phyloP scores from a whole-genome alignment of 2,888 invertebrate genomes.

The Drosophila paucipuncta region DNA sequence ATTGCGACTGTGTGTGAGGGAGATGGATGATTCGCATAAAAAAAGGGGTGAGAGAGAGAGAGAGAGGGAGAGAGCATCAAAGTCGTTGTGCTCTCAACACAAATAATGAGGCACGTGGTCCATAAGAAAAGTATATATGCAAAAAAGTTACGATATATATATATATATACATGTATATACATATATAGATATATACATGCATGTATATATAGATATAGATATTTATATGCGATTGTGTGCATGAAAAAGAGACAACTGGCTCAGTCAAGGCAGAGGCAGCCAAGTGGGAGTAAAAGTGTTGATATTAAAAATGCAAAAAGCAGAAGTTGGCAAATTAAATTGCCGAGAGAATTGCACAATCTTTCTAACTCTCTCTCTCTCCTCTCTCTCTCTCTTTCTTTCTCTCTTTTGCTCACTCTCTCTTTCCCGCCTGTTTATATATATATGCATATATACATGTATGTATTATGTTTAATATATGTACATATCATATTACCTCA shows the following conservation, averaged over 20 bases:
- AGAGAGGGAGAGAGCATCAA: constrained; percentile 33
- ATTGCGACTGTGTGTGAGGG: constrained; percentile 3
- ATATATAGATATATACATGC: not conserved
- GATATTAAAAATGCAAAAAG: constrained; percentile 75
- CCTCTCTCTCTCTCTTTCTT: not conserved
- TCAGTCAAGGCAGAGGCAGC: constrained; percentile 47
- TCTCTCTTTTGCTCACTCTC: constrained; percentile 17
- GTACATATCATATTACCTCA: not conserved
- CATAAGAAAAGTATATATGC: constrained; percentile 53
- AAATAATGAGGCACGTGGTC: constrained; percentile 76
- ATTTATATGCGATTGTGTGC: constrained; percentile 6
- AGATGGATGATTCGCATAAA: not conserved
- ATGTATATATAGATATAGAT: not conserved
- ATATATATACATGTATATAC: not conserved
- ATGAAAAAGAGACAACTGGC: constrained; percentile 76
- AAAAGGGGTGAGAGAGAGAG: constrained; percentile 4
- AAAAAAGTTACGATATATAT: constrained; percentile 11
- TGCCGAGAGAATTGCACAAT: constrained; percentile 47
- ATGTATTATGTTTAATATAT: constrained; percentile 3
- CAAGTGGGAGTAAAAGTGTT: constrained; percentile 70
- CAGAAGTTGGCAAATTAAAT: constrained; percentile 71
- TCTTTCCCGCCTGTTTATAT: not conserved
- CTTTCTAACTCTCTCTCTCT: constrained; percentile 18
- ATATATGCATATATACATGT: not conserved
- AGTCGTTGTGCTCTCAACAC: constrained; percentile 44